Percentiles rank a stretch among this genome's conserved stretches.
Conservation (phyloP, 1,140 invertebrate genomes). For the Hirudo medicinalis region DNA sequence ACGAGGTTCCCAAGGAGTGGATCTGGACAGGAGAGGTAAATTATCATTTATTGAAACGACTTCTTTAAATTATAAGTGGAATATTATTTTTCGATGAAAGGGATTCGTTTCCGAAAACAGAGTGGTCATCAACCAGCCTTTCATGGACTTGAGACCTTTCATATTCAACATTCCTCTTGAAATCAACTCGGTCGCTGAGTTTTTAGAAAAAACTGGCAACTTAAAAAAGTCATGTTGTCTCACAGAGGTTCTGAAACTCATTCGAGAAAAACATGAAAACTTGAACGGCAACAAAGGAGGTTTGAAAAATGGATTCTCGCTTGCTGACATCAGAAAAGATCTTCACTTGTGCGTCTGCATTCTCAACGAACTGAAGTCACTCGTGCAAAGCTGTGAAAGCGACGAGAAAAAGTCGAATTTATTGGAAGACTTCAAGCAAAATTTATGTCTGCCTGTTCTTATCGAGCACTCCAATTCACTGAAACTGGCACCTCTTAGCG, state of each 20-base stretch:
- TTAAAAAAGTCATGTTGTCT: constrained; percentile 8
- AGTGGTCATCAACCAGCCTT: constrained; percentile 20
- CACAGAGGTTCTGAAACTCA: constrained; percentile 17
- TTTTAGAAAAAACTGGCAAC: constrained; percentile 14
- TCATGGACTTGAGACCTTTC: constrained; percentile 23
- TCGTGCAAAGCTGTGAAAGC: constrained; percentile 6
- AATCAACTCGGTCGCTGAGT: constrained; percentile 10
- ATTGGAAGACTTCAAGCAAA: constrained; percentile 8
- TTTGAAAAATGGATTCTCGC: background rate
- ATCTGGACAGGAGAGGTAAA: constrained; percentile 21
- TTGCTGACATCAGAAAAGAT: constrained; percentile 16
- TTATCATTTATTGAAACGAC: no score
- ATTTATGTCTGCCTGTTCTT: constrained; percentile 18
- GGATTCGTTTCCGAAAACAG: constrained; percentile 16
- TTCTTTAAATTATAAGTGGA: no score
- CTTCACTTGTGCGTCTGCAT: constrained; percentile 22
- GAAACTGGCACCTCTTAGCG: constrained; percentile 19
- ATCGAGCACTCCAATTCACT: background rate
- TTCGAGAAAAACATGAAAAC: constrained; percentile 13
- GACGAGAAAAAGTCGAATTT: constrained; percentile 13
- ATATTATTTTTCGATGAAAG: no score
- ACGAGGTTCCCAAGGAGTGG: constrained; percentile 13
- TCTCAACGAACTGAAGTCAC: constrained; percentile 23
- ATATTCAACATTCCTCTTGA: constrained; percentile 19
- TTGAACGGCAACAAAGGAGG: background rate